Evolutionary conservation across 2,888 invertebrate species (phyloP).

Genomic region (Lamproptera curius): DNA sequence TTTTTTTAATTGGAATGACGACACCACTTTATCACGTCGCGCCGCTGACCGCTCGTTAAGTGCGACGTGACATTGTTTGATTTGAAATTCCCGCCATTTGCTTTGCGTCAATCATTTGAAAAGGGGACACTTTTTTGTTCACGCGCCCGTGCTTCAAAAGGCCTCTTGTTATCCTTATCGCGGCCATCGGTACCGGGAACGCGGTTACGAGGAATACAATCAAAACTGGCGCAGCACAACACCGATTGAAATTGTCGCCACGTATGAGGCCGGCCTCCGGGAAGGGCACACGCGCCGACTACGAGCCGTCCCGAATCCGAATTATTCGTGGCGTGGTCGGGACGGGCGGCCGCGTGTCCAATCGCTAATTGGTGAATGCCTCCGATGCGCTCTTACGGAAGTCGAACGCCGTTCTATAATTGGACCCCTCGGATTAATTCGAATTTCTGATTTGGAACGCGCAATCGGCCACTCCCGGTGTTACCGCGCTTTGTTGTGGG

Average conservation of each 20-base stretch:
- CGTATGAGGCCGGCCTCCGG: slow-evolving; percentile 28
- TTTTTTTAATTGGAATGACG: slow-evolving; percentile 77
- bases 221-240: slow-evolving; percentile 16
- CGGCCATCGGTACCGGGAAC: neutral
- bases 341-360: slow-evolving; percentile 48
- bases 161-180: neutral
- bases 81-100: slow-evolving; percentile 59
- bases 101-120: slow-evolving; percentile 38
- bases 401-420: slow-evolving; percentile 69
- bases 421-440: slow-evolving; percentile 67
- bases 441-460: slow-evolving; percentile 65
- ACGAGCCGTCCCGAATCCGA: slow-evolving; percentile 66
- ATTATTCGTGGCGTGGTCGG: slow-evolving; percentile 65
- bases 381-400: slow-evolving; percentile 66
- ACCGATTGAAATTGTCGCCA: slow-evolving; percentile 31
- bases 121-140: slow-evolving; percentile 28
- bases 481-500: slow-evolving; percentile 36
- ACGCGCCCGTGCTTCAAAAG: neutral
- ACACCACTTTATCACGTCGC: slow-evolving; percentile 66
- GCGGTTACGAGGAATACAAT: neutral
- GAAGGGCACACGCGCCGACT: slow-evolving; percentile 31
- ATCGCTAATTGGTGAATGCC: neutral
- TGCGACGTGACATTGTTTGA: slow-evolving; percentile 54
- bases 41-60: slow-evolving; percentile 48
- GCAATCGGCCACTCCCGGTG: slow-evolving; percentile 50